phyloP scores from a whole-genome alignment of 2,113 vertebrate genomes.

The Daboia siamensis region DNA sequence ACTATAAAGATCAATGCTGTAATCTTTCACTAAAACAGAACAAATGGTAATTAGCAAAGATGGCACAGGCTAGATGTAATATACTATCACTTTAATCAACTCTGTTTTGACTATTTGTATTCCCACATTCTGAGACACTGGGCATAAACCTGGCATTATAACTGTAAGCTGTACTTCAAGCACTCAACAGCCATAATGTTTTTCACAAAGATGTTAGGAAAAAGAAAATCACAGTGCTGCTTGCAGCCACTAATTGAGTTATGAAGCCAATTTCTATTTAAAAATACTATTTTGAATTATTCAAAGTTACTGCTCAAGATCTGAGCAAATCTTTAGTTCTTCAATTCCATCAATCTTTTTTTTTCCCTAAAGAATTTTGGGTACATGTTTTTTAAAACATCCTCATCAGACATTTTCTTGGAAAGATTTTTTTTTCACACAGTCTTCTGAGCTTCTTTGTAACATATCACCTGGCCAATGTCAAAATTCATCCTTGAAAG shows the following conservation, averaged over 20 bases:
- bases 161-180: not conserved
- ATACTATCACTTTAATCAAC: not conserved
- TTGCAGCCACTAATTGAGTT: not conserved
- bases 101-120: not conserved
- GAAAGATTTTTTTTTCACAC: not conserved
- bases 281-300: not conserved
- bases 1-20: not conserved
- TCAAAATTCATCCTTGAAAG: not conserved
- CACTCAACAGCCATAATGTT: not conserved
- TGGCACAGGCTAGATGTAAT: not conserved
- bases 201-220: not conserved
- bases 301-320: not conserved
- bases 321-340: not conserved
- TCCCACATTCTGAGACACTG: not conserved
- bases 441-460: not conserved
- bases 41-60: not conserved
- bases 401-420: not conserved
- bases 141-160: not conserved
- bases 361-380: not conserved
- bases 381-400: not conserved
- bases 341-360: not conserved
- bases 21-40: not conserved
- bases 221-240: not conserved
- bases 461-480: not conserved
- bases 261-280: not conserved